Percentiles rank a stretch among this genome's conserved stretches.
Conservation (phyloP, 2,888 invertebrate genomes). For the Xestia xanthographa region DNA sequence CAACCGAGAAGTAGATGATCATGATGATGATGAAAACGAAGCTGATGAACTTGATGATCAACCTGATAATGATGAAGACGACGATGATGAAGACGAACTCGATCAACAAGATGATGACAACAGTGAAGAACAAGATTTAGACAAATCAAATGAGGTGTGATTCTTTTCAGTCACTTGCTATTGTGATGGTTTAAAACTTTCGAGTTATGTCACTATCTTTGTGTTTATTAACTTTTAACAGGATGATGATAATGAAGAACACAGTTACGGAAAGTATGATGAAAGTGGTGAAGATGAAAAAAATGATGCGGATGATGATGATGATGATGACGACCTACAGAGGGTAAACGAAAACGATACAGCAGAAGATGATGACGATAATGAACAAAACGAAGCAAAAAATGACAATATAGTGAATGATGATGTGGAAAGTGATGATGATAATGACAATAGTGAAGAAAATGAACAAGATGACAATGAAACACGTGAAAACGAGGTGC, state of each 20-base stretch:
- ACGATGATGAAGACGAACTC: conserved; percentile 41
- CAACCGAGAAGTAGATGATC: conserved; percentile 72
- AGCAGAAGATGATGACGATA: conserved; percentile 68
- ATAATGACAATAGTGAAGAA: conserved; percentile 57
- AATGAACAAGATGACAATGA: conserved; percentile 70
- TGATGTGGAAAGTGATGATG: conserved; percentile 34
- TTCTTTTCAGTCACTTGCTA: conserved; percentile 35
- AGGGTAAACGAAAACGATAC: conserved; percentile 72
- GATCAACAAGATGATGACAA: conserved; percentile 73
- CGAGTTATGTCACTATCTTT: conserved; percentile 33
- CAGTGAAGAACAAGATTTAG: conserved; percentile 70
- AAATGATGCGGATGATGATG: conserved; percentile 59
- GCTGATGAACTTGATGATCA: conserved; percentile 72
- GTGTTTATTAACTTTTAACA: conserved; percentile 61
- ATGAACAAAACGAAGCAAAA: conserved; percentile 65
- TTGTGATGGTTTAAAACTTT: conserved; percentile 18
- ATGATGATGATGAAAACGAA: conserved; percentile 68
- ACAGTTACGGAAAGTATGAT: conserved; percentile 67
- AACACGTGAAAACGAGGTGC: conserved; percentile 77
- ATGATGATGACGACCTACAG: conserved; percentile 65
- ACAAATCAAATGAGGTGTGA: conserved; percentile 72
- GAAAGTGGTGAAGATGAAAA: conserved; percentile 64
- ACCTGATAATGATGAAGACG: conserved; percentile 67
- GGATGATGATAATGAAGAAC: conserved; percentile 66
- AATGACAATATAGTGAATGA: conserved; percentile 66